Evolutionary conservation across 1,140 invertebrate species (phyloP).

Genomic region (Gryon sp.): DNA sequence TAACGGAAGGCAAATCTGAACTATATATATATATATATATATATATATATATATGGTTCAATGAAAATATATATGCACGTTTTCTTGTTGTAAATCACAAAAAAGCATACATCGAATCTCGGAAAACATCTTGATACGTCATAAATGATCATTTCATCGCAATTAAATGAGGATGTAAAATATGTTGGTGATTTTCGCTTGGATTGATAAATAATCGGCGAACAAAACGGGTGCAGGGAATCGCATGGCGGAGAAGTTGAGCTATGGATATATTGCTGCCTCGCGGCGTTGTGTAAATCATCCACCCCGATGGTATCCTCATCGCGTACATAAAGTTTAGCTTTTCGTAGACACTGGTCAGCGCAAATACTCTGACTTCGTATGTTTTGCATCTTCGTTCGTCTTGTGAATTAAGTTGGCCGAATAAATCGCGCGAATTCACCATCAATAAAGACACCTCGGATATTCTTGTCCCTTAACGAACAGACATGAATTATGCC

Average conservation of each 20-base stretch:
- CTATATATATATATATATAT: no score
- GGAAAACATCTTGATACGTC: neutral
- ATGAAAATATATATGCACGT: no score
- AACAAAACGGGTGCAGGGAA: conserved; percentile 30
- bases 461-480: no score
- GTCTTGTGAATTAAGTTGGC: conserved; percentile 7
- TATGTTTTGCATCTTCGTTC: no score
- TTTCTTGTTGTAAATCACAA: no score
- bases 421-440: conserved; percentile 1
- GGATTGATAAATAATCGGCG: conserved; percentile 13
- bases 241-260: conserved; percentile 8
- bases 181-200: neutral
- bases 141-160: neutral
- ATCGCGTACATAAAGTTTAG: conserved; percentile 15
- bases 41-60: no score
- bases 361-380: no score
- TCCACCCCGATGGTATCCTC: conserved; percentile 28
- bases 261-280: conserved; percentile 27
- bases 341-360: conserved; percentile 2
- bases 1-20: no score
- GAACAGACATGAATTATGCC: no score
- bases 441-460: no score
- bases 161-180: conserved; percentile 11
- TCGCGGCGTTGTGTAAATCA: conserved; percentile 32
- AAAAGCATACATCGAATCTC: no score